Conservation (phyloP, 2,888 invertebrate species). For the Tiphia femorata region DNA sequence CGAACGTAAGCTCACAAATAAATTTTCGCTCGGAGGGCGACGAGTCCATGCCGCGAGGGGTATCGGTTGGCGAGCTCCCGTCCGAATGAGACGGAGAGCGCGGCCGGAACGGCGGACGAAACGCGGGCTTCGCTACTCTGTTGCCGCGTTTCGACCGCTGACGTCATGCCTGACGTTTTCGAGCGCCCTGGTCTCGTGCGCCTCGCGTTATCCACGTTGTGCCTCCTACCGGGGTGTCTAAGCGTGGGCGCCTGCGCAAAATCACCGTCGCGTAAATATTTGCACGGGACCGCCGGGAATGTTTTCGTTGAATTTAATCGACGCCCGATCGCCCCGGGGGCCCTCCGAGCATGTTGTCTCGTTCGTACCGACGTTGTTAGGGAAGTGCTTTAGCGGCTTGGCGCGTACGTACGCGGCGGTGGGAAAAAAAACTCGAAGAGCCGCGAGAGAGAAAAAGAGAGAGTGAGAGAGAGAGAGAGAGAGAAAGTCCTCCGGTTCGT, state of each 20-base stretch:
- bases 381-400: too few species aligned
- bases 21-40: background rate
- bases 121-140: background rate
- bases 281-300: constrained; percentile 4
- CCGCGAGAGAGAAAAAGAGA: too few species aligned
- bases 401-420: too few species aligned
- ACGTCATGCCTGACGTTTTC: constrained; percentile 36
- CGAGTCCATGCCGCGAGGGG: background rate
- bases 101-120: background rate
- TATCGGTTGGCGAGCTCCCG: too few species aligned
- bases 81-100: too few species aligned
- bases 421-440: too few species aligned
- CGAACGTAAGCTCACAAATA: too few species aligned
- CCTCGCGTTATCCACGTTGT: constrained; percentile 25
- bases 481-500: too few species aligned
- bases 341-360: background rate
- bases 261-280: constrained; percentile 34
- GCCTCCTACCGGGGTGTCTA: constrained; percentile 15
- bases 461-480: too few species aligned
- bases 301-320: constrained; percentile 25
- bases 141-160: constrained; percentile 25
- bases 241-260: constrained; percentile 17
- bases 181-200: constrained; percentile 24
- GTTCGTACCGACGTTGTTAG: too few species aligned
- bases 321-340: background rate